Base-by-base conservation (phyloP, 37 sponge, comb jelly and placozoan genomes). In the Aphrocallistes beatrix region DNA sequence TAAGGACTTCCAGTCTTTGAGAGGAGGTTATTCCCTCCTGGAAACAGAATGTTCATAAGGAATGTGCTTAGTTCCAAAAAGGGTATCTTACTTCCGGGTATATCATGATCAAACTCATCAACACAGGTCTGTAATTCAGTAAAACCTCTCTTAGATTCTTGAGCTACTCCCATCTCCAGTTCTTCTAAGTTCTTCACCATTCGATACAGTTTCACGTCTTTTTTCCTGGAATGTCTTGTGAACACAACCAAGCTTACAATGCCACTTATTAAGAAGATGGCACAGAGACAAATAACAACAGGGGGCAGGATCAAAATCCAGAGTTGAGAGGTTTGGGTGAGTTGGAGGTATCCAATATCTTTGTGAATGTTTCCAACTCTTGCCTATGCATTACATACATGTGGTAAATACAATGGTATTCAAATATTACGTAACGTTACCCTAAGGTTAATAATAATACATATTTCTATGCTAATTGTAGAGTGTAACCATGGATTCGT, bases 111-210 rank as follows among this genome's bases (percentile, higher is more conserved):
- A 30, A 60, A 60, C n/a, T 60, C 75, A 25, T 60, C 75, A 19
- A 60, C 75, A 60, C 75, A 60, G 3, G 75, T 60, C n/a, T 60
- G 75, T 28, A 60, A 60, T 60, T 60, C 75, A 25, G 75, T 60
- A 30, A 60, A 60, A 28, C 75, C 75, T 28, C n/a, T 60, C n/a
- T 60, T 60, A 6, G 75, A 60, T 60, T 60, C 75, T 6, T 19
- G 75, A 25, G 75, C 75, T 6, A 60, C 75, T 60, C 75, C 75
- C 75, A 60, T 60, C n/a, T 60, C 75, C 3, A 60, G 75, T 28
- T 60, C 17, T 60, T 60, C 75, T 28, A 60, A 13, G 21, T 60
- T 60, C 34, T 60, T 60, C 3, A 60, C n/a, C 1, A 60, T 19
- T 60, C 21, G 10, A 30, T 32, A 60, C n/a, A 60, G 21, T 28